phyloP scores from a whole-genome alignment of 2,888 invertebrate genomes.

The Ochropleura leucogaster region DNA sequence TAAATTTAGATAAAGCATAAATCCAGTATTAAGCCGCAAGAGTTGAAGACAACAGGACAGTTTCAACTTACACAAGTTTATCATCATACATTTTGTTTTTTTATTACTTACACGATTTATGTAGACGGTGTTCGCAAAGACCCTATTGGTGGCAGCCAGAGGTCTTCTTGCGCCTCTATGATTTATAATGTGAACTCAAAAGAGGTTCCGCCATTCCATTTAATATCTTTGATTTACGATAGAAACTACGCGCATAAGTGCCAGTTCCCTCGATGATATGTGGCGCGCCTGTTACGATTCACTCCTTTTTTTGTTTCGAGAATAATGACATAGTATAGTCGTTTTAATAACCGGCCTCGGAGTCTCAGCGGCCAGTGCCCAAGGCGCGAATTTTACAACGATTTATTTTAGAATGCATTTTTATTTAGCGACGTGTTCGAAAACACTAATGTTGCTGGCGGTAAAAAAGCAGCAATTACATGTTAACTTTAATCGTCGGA shows the following conservation, averaged over 20 bases:
- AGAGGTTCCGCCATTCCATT: conserved; percentile 90
- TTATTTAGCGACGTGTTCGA: conserved; percentile 73
- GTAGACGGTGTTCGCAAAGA: conserved; percentile 82
- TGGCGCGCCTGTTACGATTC: conserved; percentile 87
- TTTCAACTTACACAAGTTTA: conserved; percentile 60
- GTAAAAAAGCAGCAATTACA: conserved; percentile 61
- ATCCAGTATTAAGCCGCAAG: conserved; percentile 10
- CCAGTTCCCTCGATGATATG: conserved; percentile 88
- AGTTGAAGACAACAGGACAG: conserved; percentile 32
- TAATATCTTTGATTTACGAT: conserved; percentile 91
- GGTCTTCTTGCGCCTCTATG: conserved; percentile 86
- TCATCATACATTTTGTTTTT: conserved; percentile 74
- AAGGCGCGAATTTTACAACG: conserved; percentile 83
- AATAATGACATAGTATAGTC: conserved; percentile 88
- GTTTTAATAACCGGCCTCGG: conserved; percentile 85
- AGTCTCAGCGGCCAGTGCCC: conserved; percentile 77
- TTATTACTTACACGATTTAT: conserved; percentile 81
- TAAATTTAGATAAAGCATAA: conserved; percentile 1
- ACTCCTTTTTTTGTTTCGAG: conserved; percentile 85
- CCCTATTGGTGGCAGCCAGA: conserved; percentile 85
- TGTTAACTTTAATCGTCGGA: conserved; percentile 61
- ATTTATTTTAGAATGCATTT: conserved; percentile 82
- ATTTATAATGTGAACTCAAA: conserved; percentile 90
- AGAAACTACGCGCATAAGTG: conserved; percentile 89
- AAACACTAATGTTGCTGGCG: conserved; percentile 71